Conservation (phyloP, 2,888 invertebrate species). For the Drosophila planitibia region DNA sequence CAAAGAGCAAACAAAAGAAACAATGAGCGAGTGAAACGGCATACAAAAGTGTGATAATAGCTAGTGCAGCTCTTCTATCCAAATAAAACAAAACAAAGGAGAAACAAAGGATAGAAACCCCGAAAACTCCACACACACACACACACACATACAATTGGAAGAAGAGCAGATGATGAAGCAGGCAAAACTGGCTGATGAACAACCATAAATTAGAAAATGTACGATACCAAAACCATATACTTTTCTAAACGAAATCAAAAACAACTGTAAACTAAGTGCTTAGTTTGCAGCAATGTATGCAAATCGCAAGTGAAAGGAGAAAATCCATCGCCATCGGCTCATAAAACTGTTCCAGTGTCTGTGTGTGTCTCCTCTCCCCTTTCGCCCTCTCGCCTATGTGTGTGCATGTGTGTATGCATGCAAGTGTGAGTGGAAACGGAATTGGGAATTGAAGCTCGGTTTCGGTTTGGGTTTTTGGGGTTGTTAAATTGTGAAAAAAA, state of each 20-base stretch:
- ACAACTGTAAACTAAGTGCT: constrained; percentile 31
- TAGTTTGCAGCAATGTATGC: constrained; percentile 31
- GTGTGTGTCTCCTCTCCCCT: constrained; percentile 35
- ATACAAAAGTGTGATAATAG: constrained; percentile 41
- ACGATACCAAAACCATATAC: constrained; percentile 14
- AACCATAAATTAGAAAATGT: constrained; percentile 57
- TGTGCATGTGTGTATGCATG: constrained; percentile 55
- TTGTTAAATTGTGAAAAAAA: constrained; percentile 77
- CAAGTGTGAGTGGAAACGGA: constrained; percentile 52
- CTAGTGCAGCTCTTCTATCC: constrained; percentile 75
- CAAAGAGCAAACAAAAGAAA: constrained; percentile 70
- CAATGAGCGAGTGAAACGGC: constrained; percentile 69
- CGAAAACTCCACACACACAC: constrained; percentile 72
- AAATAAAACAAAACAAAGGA: constrained; percentile 81
- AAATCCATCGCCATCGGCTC: constrained; percentile 41
- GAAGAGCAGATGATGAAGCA: constrained; percentile 67
- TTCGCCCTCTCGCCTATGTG: constrained; percentile 18
- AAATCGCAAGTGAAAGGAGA: constrained; percentile 63
- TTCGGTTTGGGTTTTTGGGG: constrained; percentile 73
- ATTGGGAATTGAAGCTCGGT: constrained; percentile 43
- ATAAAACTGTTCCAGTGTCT: constrained; percentile 42
- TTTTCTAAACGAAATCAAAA: constrained; percentile 27
- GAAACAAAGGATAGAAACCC: constrained; percentile 81
- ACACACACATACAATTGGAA: constrained; percentile 72
- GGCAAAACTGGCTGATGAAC: constrained; percentile 54